Base-by-base conservation (phyloP, 2,113 vertebrate genomes). In the Myotis brandtii region DNA sequence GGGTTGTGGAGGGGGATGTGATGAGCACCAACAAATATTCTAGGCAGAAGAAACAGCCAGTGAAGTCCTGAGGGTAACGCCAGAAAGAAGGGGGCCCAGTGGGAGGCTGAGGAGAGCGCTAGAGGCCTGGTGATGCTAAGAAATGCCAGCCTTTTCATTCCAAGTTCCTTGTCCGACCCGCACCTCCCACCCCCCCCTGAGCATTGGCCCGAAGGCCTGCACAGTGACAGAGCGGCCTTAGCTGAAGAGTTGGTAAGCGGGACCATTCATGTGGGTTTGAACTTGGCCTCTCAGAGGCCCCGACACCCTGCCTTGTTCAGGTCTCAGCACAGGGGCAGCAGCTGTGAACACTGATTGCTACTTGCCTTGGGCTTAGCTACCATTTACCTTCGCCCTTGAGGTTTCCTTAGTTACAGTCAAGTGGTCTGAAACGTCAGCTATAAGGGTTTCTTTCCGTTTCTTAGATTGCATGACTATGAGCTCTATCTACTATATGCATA, bases 381-480 rank as follows among this genome's bases (percentile, higher is more conserved):
- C 72, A 64, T 66, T 79, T 46, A 7, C 43, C 3, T 62, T 62
- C 9, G 25, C 9, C 89, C n/a, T 37, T 27, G 16, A 20, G 21
- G 3, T 75, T 92, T 77, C 18, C 64, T 83, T 80, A 86, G 81
- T 64, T 52, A 85, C 10, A 30, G 46, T 52, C 87, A 76, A 86
- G 43, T 9, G 48, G 75, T 67, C 75, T 72, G 12, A 67, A 81
- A 72, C 70, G 62, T 82, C 76, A n/a, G 52, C 76, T 77, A 1
- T 43, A n/a, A 67, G 32, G 54, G 30, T 32, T 81, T 87, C 69
- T 52, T 75, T 76, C 69, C 32, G 0, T 70, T 81, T 81, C 81
- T 67, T 77, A 40, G 34, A 43, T 18, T 66, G 85, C 59, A 67
- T 52, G 66, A 40, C 25, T 90, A 62, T 1, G 25, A 92, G 66